A percentile compares a stretch with the other conserved stretches of the same genome.
phyloP scores from a whole-genome alignment of 1,140 invertebrate species.

The Eurosta solidaginis region DNA sequence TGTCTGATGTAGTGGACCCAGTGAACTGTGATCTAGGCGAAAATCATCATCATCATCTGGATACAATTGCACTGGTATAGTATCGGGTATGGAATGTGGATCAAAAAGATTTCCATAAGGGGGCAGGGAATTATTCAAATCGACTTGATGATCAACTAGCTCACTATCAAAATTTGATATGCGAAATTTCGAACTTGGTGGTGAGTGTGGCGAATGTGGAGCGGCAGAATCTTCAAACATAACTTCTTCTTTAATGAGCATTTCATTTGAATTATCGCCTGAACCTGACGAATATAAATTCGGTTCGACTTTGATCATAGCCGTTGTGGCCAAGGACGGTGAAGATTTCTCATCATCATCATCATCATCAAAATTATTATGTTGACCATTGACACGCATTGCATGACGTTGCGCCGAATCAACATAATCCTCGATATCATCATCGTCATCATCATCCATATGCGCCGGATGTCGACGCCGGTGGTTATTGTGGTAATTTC shows the following conservation, averaged over 20 bases:
- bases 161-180: conserved; percentile 57
- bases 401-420: conserved; percentile 39
- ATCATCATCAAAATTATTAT: conserved; percentile 53
- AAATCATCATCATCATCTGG: conserved; percentile 57
- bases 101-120: conserved; percentile 57
- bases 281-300: conserved; percentile 56
- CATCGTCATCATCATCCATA: conserved; percentile 54
- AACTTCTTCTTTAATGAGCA: conserved; percentile 57
- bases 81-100: conserved; percentile 57
- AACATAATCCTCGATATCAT: conserved; percentile 32
- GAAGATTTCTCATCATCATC: conserved; percentile 59
- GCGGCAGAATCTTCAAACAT: conserved; percentile 55
- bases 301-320: conserved; percentile 56
- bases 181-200: conserved; percentile 56
- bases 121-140: conserved; percentile 51
- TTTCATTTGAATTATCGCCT: conserved; percentile 56
- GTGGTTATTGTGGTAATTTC: conserved; percentile 49
- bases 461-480: conserved; percentile 55
- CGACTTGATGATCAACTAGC: conserved; percentile 54
- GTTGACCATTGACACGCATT: conserved; percentile 40
- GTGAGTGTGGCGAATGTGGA: conserved; percentile 48
- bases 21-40: conserved; percentile 54
- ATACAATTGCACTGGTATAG: conserved; percentile 56
- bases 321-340: conserved; percentile 57
- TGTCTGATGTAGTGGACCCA: conserved; percentile 52